phyloP scores from a whole-genome alignment of 92 coral and sea anemone species.

The Palythoa grandiflora region DNA sequence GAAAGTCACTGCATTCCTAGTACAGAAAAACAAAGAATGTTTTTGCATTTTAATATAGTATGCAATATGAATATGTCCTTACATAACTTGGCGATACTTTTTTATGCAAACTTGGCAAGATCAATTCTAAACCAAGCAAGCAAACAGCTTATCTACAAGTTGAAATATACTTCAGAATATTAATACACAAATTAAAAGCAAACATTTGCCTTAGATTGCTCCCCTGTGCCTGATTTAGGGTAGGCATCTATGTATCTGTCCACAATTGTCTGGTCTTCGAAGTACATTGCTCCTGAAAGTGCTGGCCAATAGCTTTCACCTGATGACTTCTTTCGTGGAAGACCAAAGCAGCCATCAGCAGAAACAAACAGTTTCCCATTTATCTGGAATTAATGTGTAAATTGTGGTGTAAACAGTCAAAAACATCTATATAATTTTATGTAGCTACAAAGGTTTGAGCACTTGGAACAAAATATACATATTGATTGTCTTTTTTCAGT shows the following conservation, averaged over 20 bases:
- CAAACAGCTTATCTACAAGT: background rate
- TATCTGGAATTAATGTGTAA: background rate
- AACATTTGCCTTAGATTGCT: background rate
- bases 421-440: background rate
- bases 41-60: background rate
- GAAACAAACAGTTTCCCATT: constrained; percentile 53
- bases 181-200: constrained; percentile 3
- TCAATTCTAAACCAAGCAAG: background rate
- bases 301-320: constrained; percentile 52
- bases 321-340: constrained; percentile 64
- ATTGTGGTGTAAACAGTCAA: background rate
- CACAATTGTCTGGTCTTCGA: constrained; percentile 52
- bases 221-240: constrained; percentile 20
- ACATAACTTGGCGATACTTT: background rate
- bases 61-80: background rate
- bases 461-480: background rate
- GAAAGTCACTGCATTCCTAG: constrained; percentile 54
- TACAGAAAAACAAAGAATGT: background rate
- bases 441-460: background rate
- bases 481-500: background rate
- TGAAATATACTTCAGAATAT: no score
- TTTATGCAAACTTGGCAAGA: background rate
- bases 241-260: constrained; percentile 55
- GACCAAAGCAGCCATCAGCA: constrained; percentile 67
- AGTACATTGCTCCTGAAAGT: constrained; percentile 47